Base-by-base conservation (phyloP, 2,113 vertebrate genomes). In the Eolophus roseicapilla region DNA sequence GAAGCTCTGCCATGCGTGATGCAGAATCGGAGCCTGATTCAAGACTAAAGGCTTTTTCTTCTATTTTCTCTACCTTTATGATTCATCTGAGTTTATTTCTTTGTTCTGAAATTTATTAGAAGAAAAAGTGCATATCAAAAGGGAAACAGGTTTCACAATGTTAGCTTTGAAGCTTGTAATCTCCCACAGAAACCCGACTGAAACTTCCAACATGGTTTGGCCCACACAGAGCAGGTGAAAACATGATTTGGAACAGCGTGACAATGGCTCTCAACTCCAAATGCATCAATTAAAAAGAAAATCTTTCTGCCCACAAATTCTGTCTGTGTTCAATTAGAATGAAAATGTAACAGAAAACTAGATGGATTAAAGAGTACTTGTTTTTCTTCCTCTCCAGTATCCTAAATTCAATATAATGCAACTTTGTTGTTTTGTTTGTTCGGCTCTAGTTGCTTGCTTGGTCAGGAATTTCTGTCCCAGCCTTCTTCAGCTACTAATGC, bases 161-260 rank as follows among this genome's bases (percentile, higher is more conserved):
- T 78, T 92, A 49, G 23, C 93, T 94, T 97, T 95, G 88, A 96
- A 93, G 74, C 91, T 82, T 71, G 49, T 68, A 95, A 65, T 92
- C 83, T 92, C 76, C 53, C 86, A 76, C 88, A 89, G 92, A 96
- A 92, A 86, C 71, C 53, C 0, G 0, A 37, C 37, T 82, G 83
- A 91, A 97, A 82, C 44, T 88, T 93, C 68, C 70, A 76, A 35
- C 2, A 1, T 81, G 68, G 70, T 83, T 80, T 95, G 68, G 39
- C 69, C 80, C 59, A 85, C 41, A 53, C 57, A 90, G 60, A 90
- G 62, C 2, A 25, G 60, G 90, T 82, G 81, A 82, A 85, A 95
- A 94, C 57, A 70, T 57, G 74, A 93, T 85, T 95, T 73, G 64
- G 82, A 93, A 84, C 69, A 88, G 85, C 2, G 0, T 81, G 88